Evolutionary conservation across 2,113 vertebrate species (phyloP), one percentile per base, ranked within the genome.

Genomic region (Hirundichthys speculiger): DNA sequence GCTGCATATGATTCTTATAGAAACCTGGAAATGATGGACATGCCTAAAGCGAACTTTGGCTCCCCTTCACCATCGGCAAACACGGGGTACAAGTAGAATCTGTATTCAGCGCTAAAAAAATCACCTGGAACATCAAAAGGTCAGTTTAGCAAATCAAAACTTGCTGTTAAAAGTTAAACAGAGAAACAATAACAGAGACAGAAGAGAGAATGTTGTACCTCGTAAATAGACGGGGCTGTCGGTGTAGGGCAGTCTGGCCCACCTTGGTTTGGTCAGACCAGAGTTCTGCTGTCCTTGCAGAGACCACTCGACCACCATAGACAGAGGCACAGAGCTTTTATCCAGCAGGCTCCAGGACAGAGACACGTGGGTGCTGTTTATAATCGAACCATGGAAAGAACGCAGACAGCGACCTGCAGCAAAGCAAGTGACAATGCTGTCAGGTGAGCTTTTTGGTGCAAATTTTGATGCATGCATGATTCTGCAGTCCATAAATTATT

Each of bases 251-350:
- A 95, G 87, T 73, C 74, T 92, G 71, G 88, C 83, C 98, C 98
- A 99, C 13, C 92, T 92, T 14, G 92, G 21, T 60, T 84, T 86
- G 16, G 68, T 86, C 9, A 67, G 84, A 38, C 68, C 77, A 15
- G 45, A 61, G 46, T 65, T 69, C 54, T 56, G 77, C n/a, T 64
- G 75, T 13, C 52, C 84, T 21, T 91, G 90, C 60, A 90, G 90
- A 60, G 67, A 93, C 97, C 98, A 98, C 76, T 98, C 94, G 2
- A 98, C 79, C 48, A 98, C 85, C 74, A 97, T 93, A 77, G 89
- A 93, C 5, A 83, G 85, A 1, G 94, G 73, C 3, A 30, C 41
- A 0, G 87, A 79, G 13, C 25, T 69, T 7, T 80, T 72, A 50
- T 94, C 86, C 2, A 66, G 50, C 11, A 98, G 80, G 0, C 55